Conservation (phyloP, 1,140 invertebrate genomes). For the Psix sp. region DNA sequence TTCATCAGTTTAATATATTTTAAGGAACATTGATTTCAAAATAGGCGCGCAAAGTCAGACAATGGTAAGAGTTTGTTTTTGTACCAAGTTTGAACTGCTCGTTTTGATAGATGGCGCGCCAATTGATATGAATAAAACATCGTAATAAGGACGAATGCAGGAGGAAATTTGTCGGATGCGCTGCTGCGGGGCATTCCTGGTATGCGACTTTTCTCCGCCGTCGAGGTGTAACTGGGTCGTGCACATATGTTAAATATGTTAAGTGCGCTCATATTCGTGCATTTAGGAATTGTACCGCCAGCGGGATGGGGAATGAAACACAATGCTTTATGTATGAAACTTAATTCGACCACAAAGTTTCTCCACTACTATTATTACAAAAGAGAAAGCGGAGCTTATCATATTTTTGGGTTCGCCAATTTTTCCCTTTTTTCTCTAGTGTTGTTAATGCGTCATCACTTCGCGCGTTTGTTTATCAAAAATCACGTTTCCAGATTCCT, state of each 20-base stretch:
- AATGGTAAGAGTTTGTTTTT: too few relatives aligned
- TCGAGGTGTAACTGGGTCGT: constrained; percentile 30
- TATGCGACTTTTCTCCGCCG: constrained; percentile 16
- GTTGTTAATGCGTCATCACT: too few relatives aligned
- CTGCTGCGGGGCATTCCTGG: not conserved
- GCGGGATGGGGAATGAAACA: constrained; percentile 12
- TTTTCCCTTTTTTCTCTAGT: not conserved
- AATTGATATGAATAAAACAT: constrained; percentile 15
- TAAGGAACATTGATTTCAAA: too few relatives aligned
- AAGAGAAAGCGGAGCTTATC: constrained; percentile 38
- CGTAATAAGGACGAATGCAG: constrained; percentile 1
- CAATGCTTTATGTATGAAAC: constrained; percentile 31
- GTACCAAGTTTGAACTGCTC: too few relatives aligned
- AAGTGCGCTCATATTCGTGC: constrained; percentile 37
- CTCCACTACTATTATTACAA: constrained; percentile 21
- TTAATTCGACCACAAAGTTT: constrained; percentile 41
- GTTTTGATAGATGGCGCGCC: constrained; percentile 4
- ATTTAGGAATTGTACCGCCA: constrained; percentile 5
- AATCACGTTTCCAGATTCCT: too few relatives aligned
- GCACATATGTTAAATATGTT: constrained; percentile 32
- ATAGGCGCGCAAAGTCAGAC: too few relatives aligned
- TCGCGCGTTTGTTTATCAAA: too few relatives aligned
- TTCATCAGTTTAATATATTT: too few relatives aligned
- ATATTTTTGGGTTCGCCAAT: too few relatives aligned
- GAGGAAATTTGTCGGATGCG: constrained; percentile 13